A percentile compares a stretch with the other conserved stretches of the same genome.
Evolutionary conservation across 2,888 invertebrate species (phyloP).

Genomic region (Theodoxus fluviatilis): DNA sequence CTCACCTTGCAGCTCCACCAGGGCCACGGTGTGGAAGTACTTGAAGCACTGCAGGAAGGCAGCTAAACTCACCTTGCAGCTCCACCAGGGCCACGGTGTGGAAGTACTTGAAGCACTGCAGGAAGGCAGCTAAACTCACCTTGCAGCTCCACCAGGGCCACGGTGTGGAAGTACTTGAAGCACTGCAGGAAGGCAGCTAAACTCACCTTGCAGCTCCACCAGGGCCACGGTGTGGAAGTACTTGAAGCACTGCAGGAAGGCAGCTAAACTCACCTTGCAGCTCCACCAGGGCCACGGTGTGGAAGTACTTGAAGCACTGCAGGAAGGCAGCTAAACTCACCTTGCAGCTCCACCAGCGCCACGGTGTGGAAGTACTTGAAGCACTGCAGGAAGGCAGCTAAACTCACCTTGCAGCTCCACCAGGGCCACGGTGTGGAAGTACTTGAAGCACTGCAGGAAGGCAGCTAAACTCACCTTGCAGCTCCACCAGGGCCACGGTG

Average conservation of each 20-base stretch:
- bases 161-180: constrained; percentile 59
- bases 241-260: constrained; percentile 62
- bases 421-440: constrained; percentile 61
- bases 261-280: constrained; percentile 58
- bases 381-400: constrained; percentile 64
- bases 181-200: constrained; percentile 64
- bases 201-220: constrained; percentile 53
- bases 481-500: constrained; percentile 55
- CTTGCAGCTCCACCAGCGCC: constrained; percentile 54
- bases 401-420: constrained; percentile 54
- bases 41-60: constrained; percentile 63
- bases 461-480: constrained; percentile 59
- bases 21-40: constrained; percentile 61
- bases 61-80: constrained; percentile 55
- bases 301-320: constrained; percentile 61
- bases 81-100: constrained; percentile 59
- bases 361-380: constrained; percentile 60
- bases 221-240: constrained; percentile 62
- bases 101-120: constrained; percentile 61
- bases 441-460: constrained; percentile 61
- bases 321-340: constrained; percentile 62
- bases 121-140: constrained; percentile 61
- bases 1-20: constrained; percentile 54
- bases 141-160: constrained; percentile 56
- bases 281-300: constrained; percentile 57